phyloP scores from a whole-genome alignment of 2,888 invertebrate species.

The Selenia dentaria region DNA sequence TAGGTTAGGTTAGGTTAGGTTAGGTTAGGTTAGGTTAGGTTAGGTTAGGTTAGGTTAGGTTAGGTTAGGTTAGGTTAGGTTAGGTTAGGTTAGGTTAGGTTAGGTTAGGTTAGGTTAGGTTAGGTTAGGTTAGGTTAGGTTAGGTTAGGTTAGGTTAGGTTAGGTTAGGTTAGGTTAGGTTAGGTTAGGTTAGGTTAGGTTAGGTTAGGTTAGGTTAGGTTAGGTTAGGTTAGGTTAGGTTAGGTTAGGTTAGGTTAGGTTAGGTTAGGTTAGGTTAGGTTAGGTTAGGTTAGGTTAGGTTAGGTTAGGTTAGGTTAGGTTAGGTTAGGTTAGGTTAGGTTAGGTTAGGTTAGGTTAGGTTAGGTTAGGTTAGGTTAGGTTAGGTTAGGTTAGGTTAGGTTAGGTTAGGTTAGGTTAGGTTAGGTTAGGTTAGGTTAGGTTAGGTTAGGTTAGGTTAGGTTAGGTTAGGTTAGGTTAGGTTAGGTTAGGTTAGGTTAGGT shows the following conservation, averaged over 20 bases:
- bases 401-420: too few relatives aligned
- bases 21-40: conserved; percentile 19
- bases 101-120: conserved; percentile 20
- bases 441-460: too few relatives aligned
- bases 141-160: conserved; percentile 21
- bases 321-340: too few relatives aligned
- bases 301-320: too few relatives aligned
- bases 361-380: too few relatives aligned
- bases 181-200: conserved; percentile 20
- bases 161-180: conserved; percentile 22
- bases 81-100: conserved; percentile 20
- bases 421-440: too few relatives aligned
- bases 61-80: conserved; percentile 20
- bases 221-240: conserved; percentile 20
- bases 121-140: conserved; percentile 19
- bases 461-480: too few relatives aligned
- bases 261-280: too few relatives aligned
- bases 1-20: conserved; percentile 20
- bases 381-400: too few relatives aligned
- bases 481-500: too few relatives aligned
- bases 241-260: conserved; percentile 27
- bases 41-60: conserved; percentile 19
- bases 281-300: too few relatives aligned
- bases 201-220: conserved; percentile 24
- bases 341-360: too few relatives aligned